Conservation (phyloP, 1,140 invertebrate species). For the Drosophila funebris region DNA sequence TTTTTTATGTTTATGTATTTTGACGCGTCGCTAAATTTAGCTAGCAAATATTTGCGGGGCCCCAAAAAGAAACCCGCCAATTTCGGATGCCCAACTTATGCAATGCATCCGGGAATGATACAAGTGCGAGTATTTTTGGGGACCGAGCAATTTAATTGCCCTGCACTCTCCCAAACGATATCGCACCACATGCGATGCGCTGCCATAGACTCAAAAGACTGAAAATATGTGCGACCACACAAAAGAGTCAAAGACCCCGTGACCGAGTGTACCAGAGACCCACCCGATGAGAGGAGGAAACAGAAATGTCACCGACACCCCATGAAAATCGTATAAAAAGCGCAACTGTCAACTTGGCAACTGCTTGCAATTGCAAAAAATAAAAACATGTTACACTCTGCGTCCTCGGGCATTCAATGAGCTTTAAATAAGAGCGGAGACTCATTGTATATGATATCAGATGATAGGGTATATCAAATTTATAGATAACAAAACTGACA, state of each 20-base stretch:
- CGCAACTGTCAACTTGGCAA: slow-evolving; percentile 49
- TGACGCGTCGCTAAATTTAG: slow-evolving; percentile 77
- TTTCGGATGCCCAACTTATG: slow-evolving; percentile 58
- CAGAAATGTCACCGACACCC: slow-evolving; percentile 27
- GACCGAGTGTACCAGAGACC: slow-evolving; percentile 72
- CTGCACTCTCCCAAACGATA: background rate
- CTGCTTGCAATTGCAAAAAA: no score
- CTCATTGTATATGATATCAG: background rate
- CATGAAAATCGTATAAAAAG: slow-evolving; percentile 32
- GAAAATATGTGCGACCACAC: background rate
- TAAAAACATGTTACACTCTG: slow-evolving; percentile 10
- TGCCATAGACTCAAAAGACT: background rate
- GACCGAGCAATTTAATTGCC: slow-evolving; percentile 67
- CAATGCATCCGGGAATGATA: slow-evolving; percentile 68
- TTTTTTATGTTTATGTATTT: slow-evolving; percentile 63
- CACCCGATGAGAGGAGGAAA: background rate
- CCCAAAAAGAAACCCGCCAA: slow-evolving; percentile 24
- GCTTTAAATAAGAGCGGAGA: slow-evolving; percentile 1
- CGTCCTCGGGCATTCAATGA: slow-evolving; percentile 25
- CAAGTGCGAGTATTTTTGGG: slow-evolving; percentile 29
- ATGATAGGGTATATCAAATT: background rate
- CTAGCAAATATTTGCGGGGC: slow-evolving; percentile 67
- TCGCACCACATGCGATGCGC: background rate
- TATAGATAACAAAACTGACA: background rate
- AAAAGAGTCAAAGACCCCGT: slow-evolving; percentile 80